Percentiles rank a stretch among this genome's conserved stretches.
These are phyloP conservation scores for Vireo griseus DNA, from an alignment of 2,797 vertebrate species.

Conservation along the genomic window DNA sequence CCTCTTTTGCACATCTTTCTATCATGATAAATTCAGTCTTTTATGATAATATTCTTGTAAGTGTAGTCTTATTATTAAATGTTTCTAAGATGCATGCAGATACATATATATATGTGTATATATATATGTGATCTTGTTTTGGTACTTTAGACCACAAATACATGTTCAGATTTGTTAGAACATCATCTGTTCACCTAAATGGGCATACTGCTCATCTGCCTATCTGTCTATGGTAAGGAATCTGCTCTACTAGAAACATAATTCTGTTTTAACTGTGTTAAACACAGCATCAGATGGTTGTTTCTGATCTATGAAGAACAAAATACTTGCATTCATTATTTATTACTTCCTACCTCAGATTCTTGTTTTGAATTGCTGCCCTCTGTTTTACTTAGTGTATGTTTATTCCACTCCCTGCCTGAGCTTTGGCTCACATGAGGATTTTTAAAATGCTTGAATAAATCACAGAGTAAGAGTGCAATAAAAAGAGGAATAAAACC, in stretches of 20 bases:
- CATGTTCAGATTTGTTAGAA: not conserved
- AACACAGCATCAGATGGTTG: not conserved
- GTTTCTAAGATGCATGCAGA: not conserved
- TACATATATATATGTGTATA: not conserved
- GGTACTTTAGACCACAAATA: not conserved
- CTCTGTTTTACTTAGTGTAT: not conserved
- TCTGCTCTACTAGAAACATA: not conserved
- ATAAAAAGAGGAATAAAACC: constrained; percentile 31
- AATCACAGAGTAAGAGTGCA: constrained; percentile 3
- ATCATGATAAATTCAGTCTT: not conserved
- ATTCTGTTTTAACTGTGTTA: not conserved
- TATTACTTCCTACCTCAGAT: not conserved
- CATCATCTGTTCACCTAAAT: not conserved
- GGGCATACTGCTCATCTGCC: not conserved
- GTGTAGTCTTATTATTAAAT: not conserved
- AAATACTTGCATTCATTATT: constrained; percentile 6
- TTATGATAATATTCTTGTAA: not conserved
- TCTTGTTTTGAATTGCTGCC: not conserved
- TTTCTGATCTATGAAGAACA: not conserved
- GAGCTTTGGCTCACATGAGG: not conserved
- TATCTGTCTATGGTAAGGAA: not conserved
- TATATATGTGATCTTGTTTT: not conserved
- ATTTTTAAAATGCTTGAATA: constrained; percentile 23
- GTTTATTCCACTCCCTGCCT: not conserved
- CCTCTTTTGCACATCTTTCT: not conserved